Evolutionary conservation across 1,140 invertebrate genomes (phyloP).

Genomic region (Hydropsyche tenuis): DNA sequence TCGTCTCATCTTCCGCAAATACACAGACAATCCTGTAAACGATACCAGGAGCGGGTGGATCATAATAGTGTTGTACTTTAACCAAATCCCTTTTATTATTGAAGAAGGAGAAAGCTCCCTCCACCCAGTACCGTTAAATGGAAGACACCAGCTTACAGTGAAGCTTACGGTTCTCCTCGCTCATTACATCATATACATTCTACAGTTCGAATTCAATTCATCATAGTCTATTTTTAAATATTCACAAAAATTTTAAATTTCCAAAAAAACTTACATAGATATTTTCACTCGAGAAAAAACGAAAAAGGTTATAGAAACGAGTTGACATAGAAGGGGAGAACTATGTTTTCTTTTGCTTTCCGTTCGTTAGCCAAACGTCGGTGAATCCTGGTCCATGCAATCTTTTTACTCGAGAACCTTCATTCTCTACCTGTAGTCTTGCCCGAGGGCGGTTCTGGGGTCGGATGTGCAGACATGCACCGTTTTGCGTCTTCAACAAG

Average conservation of each 20-base stretch:
- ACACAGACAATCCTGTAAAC: constrained; percentile 30
- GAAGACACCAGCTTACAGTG: constrained; percentile 15
- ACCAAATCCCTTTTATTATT: constrained; percentile 47
- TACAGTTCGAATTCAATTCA: too few relatives aligned
- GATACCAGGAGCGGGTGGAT: constrained; percentile 30
- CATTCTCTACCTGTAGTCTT: constrained; percentile 25
- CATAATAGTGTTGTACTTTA: constrained; percentile 47
- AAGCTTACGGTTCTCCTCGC: not conserved
- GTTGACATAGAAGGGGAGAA: too few relatives aligned
- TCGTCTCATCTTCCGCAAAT: constrained; percentile 43
- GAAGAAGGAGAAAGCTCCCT: constrained; percentile 43
- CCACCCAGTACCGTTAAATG: constrained; percentile 15
- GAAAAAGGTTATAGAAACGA: too few relatives aligned
- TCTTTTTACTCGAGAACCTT: constrained; percentile 21
- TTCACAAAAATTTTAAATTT: too few relatives aligned
- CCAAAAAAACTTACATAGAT: too few relatives aligned
- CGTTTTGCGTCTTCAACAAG: constrained; percentile 51
- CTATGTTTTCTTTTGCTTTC: constrained; percentile 23
- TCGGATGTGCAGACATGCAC: constrained; percentile 40
- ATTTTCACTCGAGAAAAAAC: too few relatives aligned
- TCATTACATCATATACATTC: too few relatives aligned
- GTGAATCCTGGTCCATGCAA: constrained; percentile 18
- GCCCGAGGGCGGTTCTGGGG: not conserved
- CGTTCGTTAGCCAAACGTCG: constrained; percentile 38
- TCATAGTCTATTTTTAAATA: too few relatives aligned